Evolutionary conservation across 2,797 vertebrate genomes (phyloP).

Genomic region (Selene dorsalis): DNA sequence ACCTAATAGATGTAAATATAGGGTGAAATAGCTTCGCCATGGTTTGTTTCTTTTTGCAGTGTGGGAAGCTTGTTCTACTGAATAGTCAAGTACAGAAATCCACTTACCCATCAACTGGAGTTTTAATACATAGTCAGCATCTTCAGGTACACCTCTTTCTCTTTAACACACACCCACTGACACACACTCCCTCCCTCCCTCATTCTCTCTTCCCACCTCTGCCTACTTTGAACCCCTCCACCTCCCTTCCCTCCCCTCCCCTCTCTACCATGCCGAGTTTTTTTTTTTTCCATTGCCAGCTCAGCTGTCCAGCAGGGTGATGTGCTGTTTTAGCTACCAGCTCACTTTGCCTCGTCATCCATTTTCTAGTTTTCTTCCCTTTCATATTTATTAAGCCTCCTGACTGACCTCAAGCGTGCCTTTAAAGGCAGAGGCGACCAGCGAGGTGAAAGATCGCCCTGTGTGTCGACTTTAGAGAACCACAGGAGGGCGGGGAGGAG

Average conservation of each 20-base stretch:
- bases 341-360: slow-evolving; percentile 74
- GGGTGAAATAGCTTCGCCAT: slow-evolving; percentile 14
- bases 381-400: slow-evolving; percentile 74
- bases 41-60: slow-evolving; percentile 52
- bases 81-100: slow-evolving; percentile 72
- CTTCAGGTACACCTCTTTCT: slow-evolving; percentile 56
- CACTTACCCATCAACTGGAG: slow-evolving; percentile 70
- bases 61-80: slow-evolving; percentile 57
- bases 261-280: slow-evolving; percentile 1
- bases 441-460: slow-evolving; percentile 38
- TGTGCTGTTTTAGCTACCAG: slow-evolving; percentile 68
- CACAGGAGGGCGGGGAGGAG: neutral
- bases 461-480: slow-evolving; percentile 6
- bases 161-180: slow-evolving; percentile 13
- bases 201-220: slow-evolving; percentile 1
- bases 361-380: slow-evolving; percentile 71
- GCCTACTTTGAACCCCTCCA: slow-evolving; percentile 9
- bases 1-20: neutral
- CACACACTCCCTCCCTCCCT: neutral
- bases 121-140: slow-evolving; percentile 73
- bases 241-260: slow-evolving; percentile 6
- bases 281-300: slow-evolving; percentile 58
- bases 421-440: slow-evolving; percentile 45
- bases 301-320: slow-evolving; percentile 73
- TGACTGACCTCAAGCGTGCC: slow-evolving; percentile 55